Base-by-base conservation (phyloP, 2,888 invertebrate species). In the Lithophane socia region DNA sequence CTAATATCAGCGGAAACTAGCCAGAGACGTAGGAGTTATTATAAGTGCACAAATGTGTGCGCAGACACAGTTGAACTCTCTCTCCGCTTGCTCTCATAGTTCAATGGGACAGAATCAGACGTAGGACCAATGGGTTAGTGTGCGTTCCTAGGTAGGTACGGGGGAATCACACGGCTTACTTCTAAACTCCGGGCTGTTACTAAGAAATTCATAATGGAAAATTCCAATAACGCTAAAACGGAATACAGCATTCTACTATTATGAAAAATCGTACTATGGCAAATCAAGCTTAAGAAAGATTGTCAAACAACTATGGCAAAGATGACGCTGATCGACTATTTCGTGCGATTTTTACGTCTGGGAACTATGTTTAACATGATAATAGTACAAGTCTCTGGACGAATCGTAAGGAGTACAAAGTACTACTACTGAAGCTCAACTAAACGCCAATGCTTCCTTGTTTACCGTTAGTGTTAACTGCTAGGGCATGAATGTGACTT, bases 381-480 rank as follows among this genome's bases (percentile, higher is more conserved):
- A 37, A 21, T 16, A 52, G n/a, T 16, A 37, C 10, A 12, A 12
- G 2, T 68, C 8, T 24, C 8, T 37, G 4, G 21, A 49, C 10
- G 3, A 24, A 24, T 37, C 21, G 12, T 3, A 49, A 24, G 12
- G 1, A 74, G 10, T 42, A 47, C 44, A 47, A 65, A 58, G 16
- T n/a, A n/a, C 1, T n/a, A 42, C 24, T 44, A 29, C 29, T 13
- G 49, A 29, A 1, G 42, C 54, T 24, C 7, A 29, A 24, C 42
- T 60, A 10, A 58, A 52, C 16, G 21, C n/a, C 8, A 54, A 58
- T 13, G 58, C 74, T 84, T 83, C 71, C 85, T 83, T 71, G 42
- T 80, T 84, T 69, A 67, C 37, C 44, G 42, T 52, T 73, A 63
- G 16, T 67, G 61, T 73, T 79, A 73, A 67, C 61, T 54, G 12